Conservation (phyloP, 2,113 vertebrate species). For the Panthera tigris region DNA sequence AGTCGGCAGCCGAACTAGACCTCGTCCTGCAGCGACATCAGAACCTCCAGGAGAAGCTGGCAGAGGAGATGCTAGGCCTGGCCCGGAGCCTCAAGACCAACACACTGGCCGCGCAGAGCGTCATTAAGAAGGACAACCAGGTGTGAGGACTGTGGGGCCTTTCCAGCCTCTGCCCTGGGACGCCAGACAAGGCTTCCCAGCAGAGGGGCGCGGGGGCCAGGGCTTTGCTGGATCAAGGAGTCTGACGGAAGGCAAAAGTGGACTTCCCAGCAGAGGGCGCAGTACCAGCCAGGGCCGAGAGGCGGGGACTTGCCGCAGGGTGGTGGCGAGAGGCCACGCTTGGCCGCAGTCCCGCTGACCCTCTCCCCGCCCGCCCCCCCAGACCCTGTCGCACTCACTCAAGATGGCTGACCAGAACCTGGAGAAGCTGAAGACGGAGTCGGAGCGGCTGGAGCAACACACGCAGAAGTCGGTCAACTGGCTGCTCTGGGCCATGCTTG, state of each 20-base stretch:
- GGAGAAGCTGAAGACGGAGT: slow-evolving; percentile 96
- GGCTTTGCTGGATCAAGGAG: not conserved
- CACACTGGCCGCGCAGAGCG: slow-evolving; percentile 94
- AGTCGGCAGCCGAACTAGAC: slow-evolving; percentile 93
- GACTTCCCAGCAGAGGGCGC: not conserved
- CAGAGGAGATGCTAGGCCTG: slow-evolving; percentile 97
- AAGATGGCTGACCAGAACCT: slow-evolving; percentile 96
- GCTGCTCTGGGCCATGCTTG: slow-evolving; percentile 97
- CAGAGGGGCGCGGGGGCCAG: not conserved
- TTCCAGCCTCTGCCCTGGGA: not conserved
- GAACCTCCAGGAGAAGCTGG: slow-evolving; percentile 95
- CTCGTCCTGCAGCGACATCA: slow-evolving; percentile 94
- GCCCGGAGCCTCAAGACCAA: slow-evolving; percentile 97
- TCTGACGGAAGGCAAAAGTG: not conserved
- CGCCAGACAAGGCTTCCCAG: not conserved
- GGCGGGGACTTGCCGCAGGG: not conserved
- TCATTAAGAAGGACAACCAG: slow-evolving; percentile 99
- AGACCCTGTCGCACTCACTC: slow-evolving; percentile 95
- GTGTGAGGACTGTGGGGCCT: slow-evolving; percentile 70
- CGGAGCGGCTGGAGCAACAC: slow-evolving; percentile 95
- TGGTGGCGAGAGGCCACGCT: rapidly evolving
- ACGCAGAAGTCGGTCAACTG: slow-evolving; percentile 98
- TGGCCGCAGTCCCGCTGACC: not conserved
- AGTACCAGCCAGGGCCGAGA: not conserved
- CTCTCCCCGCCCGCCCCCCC: slow-evolving; percentile 13